A percentile compares a stretch with the other conserved stretches of the same genome.
These are phyloP conservation scores for Apogon talboti DNA, from an alignment of 2,797 vertebrate genomes.

Conservation along the genomic window DNA sequence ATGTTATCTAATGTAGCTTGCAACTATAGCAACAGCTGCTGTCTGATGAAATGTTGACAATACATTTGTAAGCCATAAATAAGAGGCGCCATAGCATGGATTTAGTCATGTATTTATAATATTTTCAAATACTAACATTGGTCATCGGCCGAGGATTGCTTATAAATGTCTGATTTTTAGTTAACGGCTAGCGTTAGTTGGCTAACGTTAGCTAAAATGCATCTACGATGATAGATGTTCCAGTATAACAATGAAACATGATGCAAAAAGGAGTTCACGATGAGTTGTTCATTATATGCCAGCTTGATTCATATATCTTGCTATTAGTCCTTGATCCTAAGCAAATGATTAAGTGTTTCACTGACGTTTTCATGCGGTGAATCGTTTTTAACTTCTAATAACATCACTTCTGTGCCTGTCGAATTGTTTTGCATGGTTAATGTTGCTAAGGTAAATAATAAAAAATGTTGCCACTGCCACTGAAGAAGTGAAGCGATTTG, in stretches of 20 bases:
- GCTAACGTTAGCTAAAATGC: conserved; percentile 54
- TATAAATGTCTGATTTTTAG: neutral
- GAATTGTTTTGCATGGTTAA: neutral
- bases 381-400: neutral
- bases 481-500: neutral
- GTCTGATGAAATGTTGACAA: conserved; percentile 35
- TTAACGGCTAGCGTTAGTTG: conserved; percentile 36
- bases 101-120: fast-evolving
- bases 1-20: conserved; percentile 54
- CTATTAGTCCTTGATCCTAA: neutral
- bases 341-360: neutral
- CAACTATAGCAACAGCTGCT: conserved; percentile 71
- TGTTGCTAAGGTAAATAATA: neutral
- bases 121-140: too few relatives aligned
- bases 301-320: neutral
- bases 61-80: fast-evolving
- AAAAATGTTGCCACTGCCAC: too few relatives aligned
- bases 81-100: fast-evolving
- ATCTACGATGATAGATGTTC: conserved; percentile 35
- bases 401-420: too few relatives aligned
- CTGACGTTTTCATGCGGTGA: neutral
- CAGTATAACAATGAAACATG: neutral
- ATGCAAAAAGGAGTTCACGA: neutral
- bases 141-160: neutral
- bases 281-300: too few relatives aligned